Conservation (phyloP, 2,888 invertebrate genomes). For the Melieria picta region DNA sequence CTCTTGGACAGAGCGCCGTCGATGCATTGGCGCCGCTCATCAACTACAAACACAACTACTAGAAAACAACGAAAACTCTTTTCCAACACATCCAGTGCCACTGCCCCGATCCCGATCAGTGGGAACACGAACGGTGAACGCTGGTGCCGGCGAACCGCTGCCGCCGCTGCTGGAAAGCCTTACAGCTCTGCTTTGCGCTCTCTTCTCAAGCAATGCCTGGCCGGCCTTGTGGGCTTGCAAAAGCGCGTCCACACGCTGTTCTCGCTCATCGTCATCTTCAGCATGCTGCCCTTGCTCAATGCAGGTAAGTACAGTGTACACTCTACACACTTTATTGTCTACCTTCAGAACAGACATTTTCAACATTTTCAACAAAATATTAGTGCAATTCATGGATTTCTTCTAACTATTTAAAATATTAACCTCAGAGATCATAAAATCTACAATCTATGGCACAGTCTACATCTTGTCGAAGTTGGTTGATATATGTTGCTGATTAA, state of each 20-base stretch:
- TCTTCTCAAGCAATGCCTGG: too few relatives aligned
- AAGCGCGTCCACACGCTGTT: slow-evolving; percentile 59
- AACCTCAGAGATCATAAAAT: too few relatives aligned
- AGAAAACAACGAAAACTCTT: slow-evolving; percentile 49
- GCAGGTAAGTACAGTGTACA: slow-evolving; percentile 60
- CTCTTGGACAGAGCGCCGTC: slow-evolving; percentile 24
- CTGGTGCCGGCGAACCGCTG: slow-evolving; percentile 1
- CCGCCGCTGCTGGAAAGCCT: background rate
- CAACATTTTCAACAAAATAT: too few relatives aligned
- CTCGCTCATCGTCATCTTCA: slow-evolving; percentile 65
- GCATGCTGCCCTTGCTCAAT: slow-evolving; percentile 66
- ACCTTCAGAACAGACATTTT: too few relatives aligned
- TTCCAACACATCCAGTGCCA: slow-evolving; percentile 34
- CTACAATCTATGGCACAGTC: too few relatives aligned
- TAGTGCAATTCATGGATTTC: too few relatives aligned
- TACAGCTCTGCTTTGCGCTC: too few relatives aligned
- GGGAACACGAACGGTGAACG: background rate
- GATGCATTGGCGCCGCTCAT: slow-evolving; percentile 36
- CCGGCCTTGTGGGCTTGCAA: slow-evolving; percentile 55
- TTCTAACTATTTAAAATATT: too few relatives aligned
- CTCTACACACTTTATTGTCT: too few relatives aligned
- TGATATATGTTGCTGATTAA: too few relatives aligned
- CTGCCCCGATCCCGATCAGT: background rate
- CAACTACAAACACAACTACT: slow-evolving; percentile 27
- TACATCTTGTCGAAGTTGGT: too few relatives aligned